A percentile compares a stretch with the other conserved stretches of the same genome.
Evolutionary conservation across 1,140 invertebrate genomes (phyloP).

Genomic region (Liolophura sinensis): DNA sequence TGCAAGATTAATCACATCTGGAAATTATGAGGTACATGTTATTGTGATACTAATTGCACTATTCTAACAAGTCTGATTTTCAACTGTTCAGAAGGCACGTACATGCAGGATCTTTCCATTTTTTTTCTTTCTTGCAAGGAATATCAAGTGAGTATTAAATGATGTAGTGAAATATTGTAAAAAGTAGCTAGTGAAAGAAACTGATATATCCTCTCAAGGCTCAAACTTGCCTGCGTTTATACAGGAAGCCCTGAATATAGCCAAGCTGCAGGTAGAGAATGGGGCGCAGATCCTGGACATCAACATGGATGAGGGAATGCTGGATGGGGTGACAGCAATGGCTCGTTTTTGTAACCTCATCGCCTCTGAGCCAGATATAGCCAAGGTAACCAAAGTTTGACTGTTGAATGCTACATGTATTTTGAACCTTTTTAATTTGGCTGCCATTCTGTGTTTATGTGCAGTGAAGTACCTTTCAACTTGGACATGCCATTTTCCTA

Average conservation of each 20-base stretch:
- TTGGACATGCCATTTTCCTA: too few relatives aligned
- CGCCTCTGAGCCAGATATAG: slow-evolving; percentile 66
- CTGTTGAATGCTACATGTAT: neutral
- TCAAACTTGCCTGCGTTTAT: neutral
- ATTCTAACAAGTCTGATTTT: neutral
- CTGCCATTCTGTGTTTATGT: neutral
- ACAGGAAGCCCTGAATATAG: slow-evolving; percentile 64
- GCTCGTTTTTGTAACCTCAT: slow-evolving; percentile 67
- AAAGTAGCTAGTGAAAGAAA: neutral
- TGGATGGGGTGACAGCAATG: slow-evolving; percentile 66
- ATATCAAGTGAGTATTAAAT: neutral
- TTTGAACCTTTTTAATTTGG: too few relatives aligned
- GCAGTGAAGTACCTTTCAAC: too few relatives aligned
- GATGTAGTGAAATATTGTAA: neutral
- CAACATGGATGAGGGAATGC: slow-evolving; percentile 71
- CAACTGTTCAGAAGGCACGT: too few relatives aligned
- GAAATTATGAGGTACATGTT: slow-evolving; percentile 67
- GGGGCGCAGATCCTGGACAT: slow-evolving; percentile 70
- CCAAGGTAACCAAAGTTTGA: slow-evolving; percentile 52
- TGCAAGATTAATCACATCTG: slow-evolving; percentile 63
- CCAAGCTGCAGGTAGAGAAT: slow-evolving; percentile 68
- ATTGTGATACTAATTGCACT: too few relatives aligned
- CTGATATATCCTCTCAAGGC: neutral
- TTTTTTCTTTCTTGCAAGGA: neutral
- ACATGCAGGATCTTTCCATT: too few relatives aligned